Evolutionary conservation across 1,140 invertebrate genomes (phyloP), one percentile per base, ranked within the genome.

Genomic region (Trachymyrmex septentrionalis): DNA sequence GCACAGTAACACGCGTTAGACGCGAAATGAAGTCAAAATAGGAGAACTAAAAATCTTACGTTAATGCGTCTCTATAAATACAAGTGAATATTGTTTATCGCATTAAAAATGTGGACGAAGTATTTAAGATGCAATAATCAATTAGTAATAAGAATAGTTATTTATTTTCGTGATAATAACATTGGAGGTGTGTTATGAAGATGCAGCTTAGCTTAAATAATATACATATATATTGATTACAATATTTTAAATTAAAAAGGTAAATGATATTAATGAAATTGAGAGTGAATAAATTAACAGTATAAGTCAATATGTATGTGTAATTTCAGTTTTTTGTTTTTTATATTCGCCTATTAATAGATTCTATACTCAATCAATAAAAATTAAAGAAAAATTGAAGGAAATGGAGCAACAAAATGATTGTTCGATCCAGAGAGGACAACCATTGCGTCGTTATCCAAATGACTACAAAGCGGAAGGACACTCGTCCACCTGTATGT

Each of bases 401-500:
- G 90, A 87, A 84, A 95, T 95, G 95, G 93, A 94, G 59, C 92
- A 92, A n/a, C 93, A 94, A 86, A 94, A 95, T 67, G 94, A 94
- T 66, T 93, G 92, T 69, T 61, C 88, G 69, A 85, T 91, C 19
- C 92, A 92, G 91, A 92, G 92, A 92, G 92, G 87, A 64, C 94
- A 93, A 86, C 92, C 92, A 16, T 85, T 93, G 55, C 93, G 93
- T 78, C 92, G 92, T 19, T 92, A 93, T 78, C 93, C 93, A 86
- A 94, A 94, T 90, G 94, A 94, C 66, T 94, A 92, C 30, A 94
- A 95, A 84, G 34, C 91, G 10, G 94, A 95, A 64, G 88, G 91
- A 87, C 90, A 90, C 12, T 87, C 91, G 27, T 88, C 90, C 63
- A 75, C 93, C 80, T 91, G 94, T 95, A 90, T 92, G 93, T 91